Evolutionary conservation across 2,113 vertebrate species (phyloP).

Genomic region (Spizaetus ornatus): DNA sequence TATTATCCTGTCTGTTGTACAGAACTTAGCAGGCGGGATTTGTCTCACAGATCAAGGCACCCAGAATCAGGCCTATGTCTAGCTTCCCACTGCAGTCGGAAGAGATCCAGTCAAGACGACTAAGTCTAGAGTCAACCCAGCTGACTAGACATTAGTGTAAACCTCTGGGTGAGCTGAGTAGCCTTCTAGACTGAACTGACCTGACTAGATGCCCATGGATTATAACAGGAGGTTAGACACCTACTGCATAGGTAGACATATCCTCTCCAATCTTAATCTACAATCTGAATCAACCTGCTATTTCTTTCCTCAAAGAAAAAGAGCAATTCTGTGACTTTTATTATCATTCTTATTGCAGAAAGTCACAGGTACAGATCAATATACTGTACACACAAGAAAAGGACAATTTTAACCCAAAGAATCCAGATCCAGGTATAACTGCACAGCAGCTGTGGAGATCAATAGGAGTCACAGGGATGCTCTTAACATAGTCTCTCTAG

Average conservation of each 20-base stretch:
- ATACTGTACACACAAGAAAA: neutral
- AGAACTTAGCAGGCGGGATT: neutral
- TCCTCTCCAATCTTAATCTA: neutral
- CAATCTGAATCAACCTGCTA: neutral
- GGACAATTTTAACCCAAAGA: neutral
- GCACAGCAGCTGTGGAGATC: neutral
- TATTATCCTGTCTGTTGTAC: neutral
- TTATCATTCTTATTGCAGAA: neutral
- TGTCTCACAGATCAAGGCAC: neutral
- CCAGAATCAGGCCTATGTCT: neutral
- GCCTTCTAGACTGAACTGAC: neutral
- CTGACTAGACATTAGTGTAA: neutral
- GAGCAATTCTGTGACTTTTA: neutral
- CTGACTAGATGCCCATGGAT: neutral
- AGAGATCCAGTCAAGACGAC: neutral
- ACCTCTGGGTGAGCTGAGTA: neutral
- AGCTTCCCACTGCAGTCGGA: neutral
- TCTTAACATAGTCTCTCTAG: neutral
- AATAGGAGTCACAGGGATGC: neutral
- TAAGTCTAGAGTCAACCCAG: neutral
- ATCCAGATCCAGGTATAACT: neutral
- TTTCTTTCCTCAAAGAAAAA: neutral
- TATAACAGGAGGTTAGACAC: neutral
- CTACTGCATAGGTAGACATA: neutral
- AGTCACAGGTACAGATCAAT: neutral